Evolutionary conservation across 2,888 invertebrate genomes (phyloP).

Genomic region (Steinernema carpocapsae): DNA sequence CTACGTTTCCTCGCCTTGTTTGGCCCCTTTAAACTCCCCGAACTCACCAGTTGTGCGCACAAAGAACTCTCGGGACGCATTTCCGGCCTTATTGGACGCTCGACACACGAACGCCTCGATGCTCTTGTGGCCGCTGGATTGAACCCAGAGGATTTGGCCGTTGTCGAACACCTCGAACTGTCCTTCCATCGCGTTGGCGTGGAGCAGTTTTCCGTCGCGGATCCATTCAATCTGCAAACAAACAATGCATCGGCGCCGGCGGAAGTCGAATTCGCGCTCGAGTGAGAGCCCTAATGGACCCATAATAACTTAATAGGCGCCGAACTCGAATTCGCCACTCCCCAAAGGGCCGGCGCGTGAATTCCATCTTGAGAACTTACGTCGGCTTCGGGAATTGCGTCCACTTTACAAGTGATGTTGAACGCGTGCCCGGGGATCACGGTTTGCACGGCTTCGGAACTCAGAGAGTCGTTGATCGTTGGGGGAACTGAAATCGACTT

Average conservation of each 20-base stretch:
- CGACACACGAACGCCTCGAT: conserved; percentile 69
- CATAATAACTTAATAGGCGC: conserved; percentile 22
- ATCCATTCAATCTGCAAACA: conserved; percentile 67
- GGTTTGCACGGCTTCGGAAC: conserved; percentile 54
- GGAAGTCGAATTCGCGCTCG: conserved; percentile 26
- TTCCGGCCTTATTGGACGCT: conserved; percentile 70
- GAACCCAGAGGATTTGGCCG: conserved; percentile 45
- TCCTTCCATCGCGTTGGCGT: conserved; percentile 41
- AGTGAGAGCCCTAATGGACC: conserved; percentile 8
- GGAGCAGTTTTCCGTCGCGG: conserved; percentile 66
- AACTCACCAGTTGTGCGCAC: conserved; percentile 56
- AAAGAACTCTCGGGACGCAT: conserved; percentile 57
- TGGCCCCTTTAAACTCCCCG: background rate
- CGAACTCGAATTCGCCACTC: too few relatives aligned
- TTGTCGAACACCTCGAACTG: conserved; percentile 39
- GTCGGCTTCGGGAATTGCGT: conserved; percentile 70
- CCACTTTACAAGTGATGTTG: conserved; percentile 70
- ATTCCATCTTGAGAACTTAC: conserved; percentile 39
- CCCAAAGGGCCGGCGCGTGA: background rate
- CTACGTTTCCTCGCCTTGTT: background rate
- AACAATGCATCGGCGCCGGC: conserved; percentile 9
- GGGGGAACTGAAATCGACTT: conserved; percentile 53
- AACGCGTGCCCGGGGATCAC: conserved; percentile 54
- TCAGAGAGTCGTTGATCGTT: conserved; percentile 57
- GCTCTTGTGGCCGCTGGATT: conserved; percentile 36